Conservation (phyloP, 2,888 invertebrate genomes). For the Eugnorisma glareosa region DNA sequence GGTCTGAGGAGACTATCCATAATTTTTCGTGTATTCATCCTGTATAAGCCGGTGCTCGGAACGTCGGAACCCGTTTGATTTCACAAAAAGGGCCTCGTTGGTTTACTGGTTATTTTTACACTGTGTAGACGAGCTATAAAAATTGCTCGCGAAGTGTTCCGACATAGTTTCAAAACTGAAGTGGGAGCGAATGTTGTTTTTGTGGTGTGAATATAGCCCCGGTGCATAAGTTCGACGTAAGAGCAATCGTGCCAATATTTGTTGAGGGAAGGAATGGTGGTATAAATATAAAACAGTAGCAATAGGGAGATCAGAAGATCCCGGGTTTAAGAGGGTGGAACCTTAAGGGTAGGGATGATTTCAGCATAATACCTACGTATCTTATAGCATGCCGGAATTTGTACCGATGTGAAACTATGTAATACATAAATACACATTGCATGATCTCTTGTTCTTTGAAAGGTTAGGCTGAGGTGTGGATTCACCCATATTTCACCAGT, state of each 20-base stretch:
- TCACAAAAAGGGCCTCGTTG: neutral
- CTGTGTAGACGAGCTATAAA: conserved; percentile 13
- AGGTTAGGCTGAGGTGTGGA: no score
- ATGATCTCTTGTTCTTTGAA: no score
- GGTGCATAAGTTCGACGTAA: neutral
- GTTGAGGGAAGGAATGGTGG: neutral
- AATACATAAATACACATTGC: no score
- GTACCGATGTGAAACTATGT: neutral
- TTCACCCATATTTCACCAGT: no score
- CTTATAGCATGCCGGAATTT: neutral
- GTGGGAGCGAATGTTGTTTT: conserved; percentile 13
- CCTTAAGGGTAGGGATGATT: neutral
- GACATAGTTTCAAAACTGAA: conserved; percentile 10
- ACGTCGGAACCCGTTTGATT: no score
- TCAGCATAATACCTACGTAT: neutral
- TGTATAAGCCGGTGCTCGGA: no score
- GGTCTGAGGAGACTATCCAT: no score
- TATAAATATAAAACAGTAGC: neutral
- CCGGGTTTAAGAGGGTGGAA: neutral
- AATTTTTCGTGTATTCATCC: no score
- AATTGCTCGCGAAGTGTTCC: conserved; percentile 7
- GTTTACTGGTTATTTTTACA: neutral
- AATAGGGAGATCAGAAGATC: neutral
- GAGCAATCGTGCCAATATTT: conserved; percentile 25
- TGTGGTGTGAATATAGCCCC: neutral